Evolutionary conservation across 2,113 vertebrate species (phyloP), one percentile per base, ranked within the genome.

Genomic region (Nannobrachium achirus): DNA sequence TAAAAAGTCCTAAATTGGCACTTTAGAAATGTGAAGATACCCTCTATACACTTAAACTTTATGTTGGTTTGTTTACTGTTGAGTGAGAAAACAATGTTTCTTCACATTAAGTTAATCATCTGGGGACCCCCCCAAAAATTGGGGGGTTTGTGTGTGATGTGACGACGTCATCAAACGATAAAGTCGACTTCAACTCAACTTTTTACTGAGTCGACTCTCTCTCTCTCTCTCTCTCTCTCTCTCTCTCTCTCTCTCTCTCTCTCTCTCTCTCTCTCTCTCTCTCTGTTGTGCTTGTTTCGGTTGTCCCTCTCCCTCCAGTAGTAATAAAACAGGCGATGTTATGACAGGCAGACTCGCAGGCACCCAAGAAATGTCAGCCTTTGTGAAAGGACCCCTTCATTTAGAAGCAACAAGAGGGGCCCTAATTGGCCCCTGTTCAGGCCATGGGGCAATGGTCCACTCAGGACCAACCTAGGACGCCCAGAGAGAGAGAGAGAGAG

Each of bases 361-460:
- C 94, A 93, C 92, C 93, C 88, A 76, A 92, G n/a, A 25, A 93
- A 94, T 94, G 83, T 93, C 89, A 92, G 88, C 90, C 90, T 93
- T 79, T 91, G 86, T 91, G 75, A 92, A 89, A 91, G 91, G 92
- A 92, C 85, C 89, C 86, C 84, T 90, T 94, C 91, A 91, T 94
- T 88, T 94, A 2, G 25, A 2, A 25, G 88, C 88, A 71, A 86
- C n/a, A n/a, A n/a, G n/a, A 55, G 70, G 79, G 87, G 87, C 78
- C 87, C 80, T 92, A 93, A 87, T 94, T 92, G 93, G 92, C 89
- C 85, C 87, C 88, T 79, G 86, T 88, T 86, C 80, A 25, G 91
- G 90, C 89, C 81, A 69, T 83, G 82, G 88, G 82, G 48, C 16
- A 53, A 88, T n/a, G n/a, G n/a, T n/a, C n/a, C n/a, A 77, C 79